phyloP scores from a whole-genome alignment of 2,113 vertebrate genomes.

The Paralichthys olivaceus region DNA sequence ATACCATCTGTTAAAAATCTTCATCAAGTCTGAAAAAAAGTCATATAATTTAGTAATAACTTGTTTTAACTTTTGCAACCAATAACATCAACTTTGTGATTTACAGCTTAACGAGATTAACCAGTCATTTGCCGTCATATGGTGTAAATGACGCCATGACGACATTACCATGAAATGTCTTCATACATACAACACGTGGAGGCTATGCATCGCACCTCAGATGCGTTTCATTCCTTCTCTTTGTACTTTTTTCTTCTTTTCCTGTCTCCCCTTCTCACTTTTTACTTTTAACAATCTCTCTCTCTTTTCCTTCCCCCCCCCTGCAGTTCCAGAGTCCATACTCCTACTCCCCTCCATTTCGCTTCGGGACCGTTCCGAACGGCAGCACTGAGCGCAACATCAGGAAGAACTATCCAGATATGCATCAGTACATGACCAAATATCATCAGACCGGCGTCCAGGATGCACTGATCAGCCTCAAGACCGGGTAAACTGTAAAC shows the following conservation, averaged over 20 bases:
- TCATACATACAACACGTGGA: neutral
- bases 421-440: conserved; percentile 99
- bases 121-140: neutral
- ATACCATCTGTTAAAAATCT: no score
- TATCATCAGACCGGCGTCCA: conserved; percentile 94
- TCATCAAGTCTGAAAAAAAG: no score
- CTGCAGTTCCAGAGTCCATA: conserved; percentile 95
- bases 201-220: no score
- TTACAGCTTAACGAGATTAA: no score
- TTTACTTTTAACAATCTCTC: neutral
- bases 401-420: conserved; percentile 97
- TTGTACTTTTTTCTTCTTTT: conserved; percentile 15
- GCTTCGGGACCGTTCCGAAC: conserved; percentile 97
- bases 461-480: conserved; percentile 95
- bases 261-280: neutral
- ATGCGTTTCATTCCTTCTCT: neutral
- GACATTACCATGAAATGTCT: neutral
- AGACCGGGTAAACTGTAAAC: conserved; percentile 90
- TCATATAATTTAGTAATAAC: no score
- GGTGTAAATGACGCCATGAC: neutral
- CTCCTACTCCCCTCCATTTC: conserved; percentile 96
- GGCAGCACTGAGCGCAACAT: conserved; percentile 99
- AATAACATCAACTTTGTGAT: no score
- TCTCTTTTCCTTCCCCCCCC: neutral
- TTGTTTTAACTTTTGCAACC: no score